Evolutionary conservation across 2,797 vertebrate genomes (phyloP).

Genomic region (Lutjanus argentimaculatus): DNA sequence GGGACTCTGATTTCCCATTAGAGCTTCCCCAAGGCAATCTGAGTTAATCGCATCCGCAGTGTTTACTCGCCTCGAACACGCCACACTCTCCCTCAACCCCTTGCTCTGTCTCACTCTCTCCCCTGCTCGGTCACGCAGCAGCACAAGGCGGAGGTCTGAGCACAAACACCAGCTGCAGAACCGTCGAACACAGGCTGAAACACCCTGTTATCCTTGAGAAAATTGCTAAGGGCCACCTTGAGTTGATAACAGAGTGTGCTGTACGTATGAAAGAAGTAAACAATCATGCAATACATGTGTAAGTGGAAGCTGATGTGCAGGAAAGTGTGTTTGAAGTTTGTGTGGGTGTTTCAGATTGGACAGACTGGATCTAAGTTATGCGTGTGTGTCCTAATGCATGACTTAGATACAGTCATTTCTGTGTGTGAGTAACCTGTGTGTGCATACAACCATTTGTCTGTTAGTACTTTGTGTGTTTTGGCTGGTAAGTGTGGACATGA

Average conservation of each 20-base stretch:
- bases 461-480: not conserved
- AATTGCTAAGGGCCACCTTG: constrained; percentile 63
- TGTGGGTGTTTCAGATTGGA: not conserved
- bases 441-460: not conserved
- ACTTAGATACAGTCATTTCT: not conserved
- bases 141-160: constrained; percentile 42
- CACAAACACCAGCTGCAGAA: constrained; percentile 39
- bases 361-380: not conserved
- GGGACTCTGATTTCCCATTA: constrained; percentile 70
- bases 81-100: constrained; percentile 11
- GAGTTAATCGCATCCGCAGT: constrained; percentile 69
- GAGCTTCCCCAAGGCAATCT: constrained; percentile 59
- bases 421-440: not conserved
- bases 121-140: constrained; percentile 17
- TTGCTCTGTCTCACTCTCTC: not conserved
- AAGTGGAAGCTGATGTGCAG: not conserved
- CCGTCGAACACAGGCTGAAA: constrained; percentile 31
- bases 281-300: constrained; percentile 2
- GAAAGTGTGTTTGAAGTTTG: not conserved
- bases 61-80: constrained; percentile 58
- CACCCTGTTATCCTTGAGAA: constrained; percentile 63
- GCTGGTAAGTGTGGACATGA: constrained; percentile 53
- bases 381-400: not conserved
- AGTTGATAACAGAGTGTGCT: constrained; percentile 49
- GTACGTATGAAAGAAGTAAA: constrained; percentile 21